Evolutionary conservation across 2,113 vertebrate species (phyloP), one percentile per base, ranked within the genome.

Genomic region (Catharus bicknelli): DNA sequence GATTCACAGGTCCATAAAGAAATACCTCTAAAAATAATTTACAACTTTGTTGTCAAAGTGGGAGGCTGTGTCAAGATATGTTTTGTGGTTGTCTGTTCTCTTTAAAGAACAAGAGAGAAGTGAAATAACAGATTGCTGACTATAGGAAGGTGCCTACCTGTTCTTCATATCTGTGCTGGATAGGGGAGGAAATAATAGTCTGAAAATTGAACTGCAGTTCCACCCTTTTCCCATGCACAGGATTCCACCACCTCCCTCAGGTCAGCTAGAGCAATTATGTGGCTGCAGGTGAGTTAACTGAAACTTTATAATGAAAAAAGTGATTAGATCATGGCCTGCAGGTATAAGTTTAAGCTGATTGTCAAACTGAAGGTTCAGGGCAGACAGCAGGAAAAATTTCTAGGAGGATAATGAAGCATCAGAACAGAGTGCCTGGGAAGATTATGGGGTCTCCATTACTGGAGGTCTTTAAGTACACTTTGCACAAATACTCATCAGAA

Each of bases 401-500:
- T 53, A 13, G 73, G 77, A 59, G 23, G 64, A 81, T 86, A 92
- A 95, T 84, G 81, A 93, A 94, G 69, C 43, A 92, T 40, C 64
- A 63, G 53, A 70, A 70, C n/a, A 25, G 76, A 88, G 61, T 47
- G 32, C 20, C 66, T 32, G 27, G 68, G 48, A 93, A 95, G 68
- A 88, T 70, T 59, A 90, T 1, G 1, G 73, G 62, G 20, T 51
- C 48, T 74, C 80, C 27, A 45, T 90, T 81, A 70, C 77, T 59
- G 86, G 68, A 89, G 68, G 57, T 92, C 64, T 75, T 80, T 51
- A 74, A 83, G 68, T 42, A 78, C 18, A 27, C 26, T 81, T 91
- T 62, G n/a, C 47, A 77, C 76, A 92, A 88, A 90, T 90, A 83
- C 45, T 92, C 57, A 70, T 86, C 77, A 88, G 51, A 70, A 96